Percentiles rank a stretch among this genome's conserved stretches.
Conservation (phyloP, 2,113 vertebrate species). For the Daphoenositta chrysoptera region DNA sequence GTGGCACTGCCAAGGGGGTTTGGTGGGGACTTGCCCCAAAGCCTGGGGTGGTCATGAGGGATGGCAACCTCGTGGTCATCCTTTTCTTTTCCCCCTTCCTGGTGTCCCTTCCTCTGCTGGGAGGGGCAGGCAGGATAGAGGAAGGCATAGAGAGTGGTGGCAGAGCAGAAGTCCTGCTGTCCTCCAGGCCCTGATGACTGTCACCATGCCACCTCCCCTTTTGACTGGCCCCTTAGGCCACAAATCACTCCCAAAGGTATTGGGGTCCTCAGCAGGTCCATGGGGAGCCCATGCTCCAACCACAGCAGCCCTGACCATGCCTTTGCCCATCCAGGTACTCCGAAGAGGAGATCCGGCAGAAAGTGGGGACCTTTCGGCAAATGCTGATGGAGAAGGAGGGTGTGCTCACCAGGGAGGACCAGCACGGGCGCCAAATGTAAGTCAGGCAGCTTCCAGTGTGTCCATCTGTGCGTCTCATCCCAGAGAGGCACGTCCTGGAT, state of each 20-base stretch:
- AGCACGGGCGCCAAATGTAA: conserved; percentile 86
- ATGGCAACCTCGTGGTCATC: background rate
- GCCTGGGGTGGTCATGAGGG: rapidly evolving
- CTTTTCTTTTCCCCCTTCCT: background rate
- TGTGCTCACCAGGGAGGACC: conserved; percentile 91
- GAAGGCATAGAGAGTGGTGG: background rate
- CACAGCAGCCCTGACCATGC: rapidly evolving
- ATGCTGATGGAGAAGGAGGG: conserved; percentile 99
- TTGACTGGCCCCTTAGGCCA: background rate
- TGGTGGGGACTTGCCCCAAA: background rate
- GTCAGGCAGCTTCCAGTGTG: conserved; percentile 17
- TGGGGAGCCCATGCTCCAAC: rapidly evolving
- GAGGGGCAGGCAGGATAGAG: background rate
- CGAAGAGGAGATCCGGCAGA: conserved; percentile 93
- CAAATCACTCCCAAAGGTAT: rapidly evolving
- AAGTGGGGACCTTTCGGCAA: conserved; percentile 95
- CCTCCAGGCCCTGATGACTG: background rate
- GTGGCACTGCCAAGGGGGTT: background rate
- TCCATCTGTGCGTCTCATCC: background rate
- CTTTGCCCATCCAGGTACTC: conserved; percentile 80
- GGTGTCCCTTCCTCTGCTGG: background rate
- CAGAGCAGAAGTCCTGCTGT: background rate
- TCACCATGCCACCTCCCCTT: background rate
- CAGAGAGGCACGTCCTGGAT: background rate
- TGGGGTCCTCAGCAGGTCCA: background rate